Conservation (phyloP, 2,888 invertebrate species). For the Lepidonotus clava region DNA sequence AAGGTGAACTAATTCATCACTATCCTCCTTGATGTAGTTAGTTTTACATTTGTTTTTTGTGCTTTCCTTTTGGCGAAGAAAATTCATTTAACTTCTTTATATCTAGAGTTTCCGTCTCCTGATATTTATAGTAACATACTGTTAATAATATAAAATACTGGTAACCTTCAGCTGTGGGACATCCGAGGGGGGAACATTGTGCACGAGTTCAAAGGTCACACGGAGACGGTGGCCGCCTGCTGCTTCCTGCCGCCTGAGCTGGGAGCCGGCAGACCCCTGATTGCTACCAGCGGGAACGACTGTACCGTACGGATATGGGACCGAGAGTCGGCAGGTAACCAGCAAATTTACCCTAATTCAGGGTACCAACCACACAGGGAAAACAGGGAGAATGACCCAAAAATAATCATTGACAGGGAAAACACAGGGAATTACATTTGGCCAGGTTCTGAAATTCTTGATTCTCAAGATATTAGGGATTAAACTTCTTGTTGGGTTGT, state of each 20-base stretch:
- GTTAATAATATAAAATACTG: background rate
- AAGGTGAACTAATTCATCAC: too few relatives aligned
- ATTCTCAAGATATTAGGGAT: too few relatives aligned
- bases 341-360: too few relatives aligned
- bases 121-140: too few relatives aligned
- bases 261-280: slow-evolving; percentile 64
- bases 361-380: background rate
- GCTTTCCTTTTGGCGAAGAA: too few relatives aligned
- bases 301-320: slow-evolving; percentile 80
- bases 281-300: slow-evolving; percentile 80
- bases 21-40: too few relatives aligned
- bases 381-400: background rate
- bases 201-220: slow-evolving; percentile 76
- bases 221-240: slow-evolving; percentile 75
- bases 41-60: too few relatives aligned
- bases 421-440: background rate
- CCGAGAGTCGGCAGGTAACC: slow-evolving; percentile 77
- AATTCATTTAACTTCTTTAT: too few relatives aligned
- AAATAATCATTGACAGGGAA: background rate
- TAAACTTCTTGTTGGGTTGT: too few relatives aligned
- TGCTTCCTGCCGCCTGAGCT: slow-evolving; percentile 70
- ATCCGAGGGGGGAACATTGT: slow-evolving; percentile 68
- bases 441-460: background rate
- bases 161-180: slow-evolving; percentile 74
- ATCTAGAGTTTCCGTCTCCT: too few relatives aligned